Evolutionary conservation across 1,140 invertebrate species (phyloP).

Genomic region (Neodiprion fabricii): DNA sequence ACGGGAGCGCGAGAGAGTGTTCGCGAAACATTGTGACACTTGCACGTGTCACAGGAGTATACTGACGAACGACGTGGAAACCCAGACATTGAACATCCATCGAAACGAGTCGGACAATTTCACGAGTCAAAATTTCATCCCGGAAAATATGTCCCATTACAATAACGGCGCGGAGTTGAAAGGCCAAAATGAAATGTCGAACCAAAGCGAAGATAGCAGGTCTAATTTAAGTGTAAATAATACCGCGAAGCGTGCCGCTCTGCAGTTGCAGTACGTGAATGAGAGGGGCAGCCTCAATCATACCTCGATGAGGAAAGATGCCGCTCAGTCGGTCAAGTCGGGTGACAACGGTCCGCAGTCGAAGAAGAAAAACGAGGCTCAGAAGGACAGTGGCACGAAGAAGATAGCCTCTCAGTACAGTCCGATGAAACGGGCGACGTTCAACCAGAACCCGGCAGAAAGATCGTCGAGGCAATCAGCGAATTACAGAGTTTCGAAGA

Average conservation of each 20-base stretch:
- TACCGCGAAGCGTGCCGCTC: constrained; percentile 22
- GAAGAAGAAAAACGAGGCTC: background rate
- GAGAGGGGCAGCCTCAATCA: constrained; percentile 24
- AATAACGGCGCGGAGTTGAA: constrained; percentile 25
- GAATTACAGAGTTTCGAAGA: background rate
- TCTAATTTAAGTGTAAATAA: background rate
- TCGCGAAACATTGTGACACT: constrained; percentile 80
- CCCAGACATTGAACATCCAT: constrained; percentile 38
- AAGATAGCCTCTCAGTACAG: background rate
- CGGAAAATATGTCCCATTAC: constrained; percentile 26
- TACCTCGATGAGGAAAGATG: background rate
- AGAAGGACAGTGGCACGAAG: background rate
- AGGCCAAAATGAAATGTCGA: constrained; percentile 10
- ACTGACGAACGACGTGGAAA: constrained; percentile 49
- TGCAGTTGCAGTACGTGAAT: constrained; percentile 23
- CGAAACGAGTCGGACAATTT: constrained; percentile 15
- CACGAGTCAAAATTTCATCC: constrained; percentile 25
- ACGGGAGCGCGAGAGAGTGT: constrained; percentile 72
- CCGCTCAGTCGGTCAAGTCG: background rate
- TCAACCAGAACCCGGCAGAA: background rate
- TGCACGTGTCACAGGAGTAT: constrained; percentile 72
- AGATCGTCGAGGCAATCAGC: background rate
- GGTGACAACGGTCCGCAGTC: background rate
- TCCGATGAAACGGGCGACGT: background rate
- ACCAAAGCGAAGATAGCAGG: background rate